Conservation (phyloP, 53 echinoderm and acorn worm species). For the Pentamera pediparva region DNA sequence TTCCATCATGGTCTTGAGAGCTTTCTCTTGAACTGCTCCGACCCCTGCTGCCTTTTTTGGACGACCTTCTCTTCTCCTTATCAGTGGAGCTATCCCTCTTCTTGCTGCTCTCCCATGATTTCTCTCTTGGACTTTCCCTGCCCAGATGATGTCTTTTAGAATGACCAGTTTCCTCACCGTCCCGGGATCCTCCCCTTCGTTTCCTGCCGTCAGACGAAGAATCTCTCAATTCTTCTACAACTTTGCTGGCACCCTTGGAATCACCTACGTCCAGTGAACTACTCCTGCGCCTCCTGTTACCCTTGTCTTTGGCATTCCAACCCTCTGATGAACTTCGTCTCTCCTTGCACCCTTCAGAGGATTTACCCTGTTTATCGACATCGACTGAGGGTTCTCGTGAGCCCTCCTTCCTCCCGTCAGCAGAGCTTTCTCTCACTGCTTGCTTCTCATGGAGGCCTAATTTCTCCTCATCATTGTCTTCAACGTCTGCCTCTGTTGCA, state of each 20-base stretch:
- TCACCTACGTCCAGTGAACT: background rate
- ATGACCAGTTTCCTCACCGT: background rate
- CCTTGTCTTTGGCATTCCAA: background rate
- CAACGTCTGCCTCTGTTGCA: background rate
- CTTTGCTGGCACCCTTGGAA: background rate
- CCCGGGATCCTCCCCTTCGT: background rate
- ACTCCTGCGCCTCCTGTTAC: background rate
- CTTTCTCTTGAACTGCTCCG: background rate
- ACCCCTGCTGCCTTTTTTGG: background rate
- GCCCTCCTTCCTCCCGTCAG: conserved; percentile 2
- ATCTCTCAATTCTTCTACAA: background rate
- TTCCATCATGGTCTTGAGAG: background rate
- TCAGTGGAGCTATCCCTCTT: background rate
- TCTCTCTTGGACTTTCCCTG: background rate
- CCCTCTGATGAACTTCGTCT: background rate
- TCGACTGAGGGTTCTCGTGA: too few relatives aligned
- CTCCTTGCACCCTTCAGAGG: background rate
- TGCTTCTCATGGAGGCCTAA: background rate
- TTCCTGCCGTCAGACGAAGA: background rate
- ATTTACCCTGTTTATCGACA: background rate
- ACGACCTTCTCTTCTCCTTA: background rate
- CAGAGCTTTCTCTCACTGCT: background rate
- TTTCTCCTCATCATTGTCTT: background rate
- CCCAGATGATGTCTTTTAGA: background rate
- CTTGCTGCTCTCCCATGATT: background rate